Base-by-base conservation (phyloP, 2,888 invertebrate genomes). In the Yponomeuta plumbellus region DNA sequence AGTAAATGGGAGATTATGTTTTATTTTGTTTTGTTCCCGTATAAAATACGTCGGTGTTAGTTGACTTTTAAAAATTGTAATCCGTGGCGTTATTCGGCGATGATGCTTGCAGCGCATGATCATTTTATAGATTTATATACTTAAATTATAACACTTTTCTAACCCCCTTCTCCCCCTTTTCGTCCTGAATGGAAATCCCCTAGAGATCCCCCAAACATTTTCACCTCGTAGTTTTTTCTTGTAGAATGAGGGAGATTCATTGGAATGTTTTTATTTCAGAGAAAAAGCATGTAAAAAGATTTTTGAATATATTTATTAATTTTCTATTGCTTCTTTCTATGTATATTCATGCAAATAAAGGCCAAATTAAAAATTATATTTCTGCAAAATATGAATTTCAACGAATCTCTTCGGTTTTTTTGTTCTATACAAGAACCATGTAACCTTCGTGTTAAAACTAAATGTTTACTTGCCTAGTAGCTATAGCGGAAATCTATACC, bases 401-500 rank as follows among this genome's bases (percentile, higher is more conserved):
- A 88, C 76, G 88, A 87, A 87, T 89, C 88, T 88, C 88, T 76
- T 72, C 71, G 75, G 75, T 70, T 69, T 67, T 69, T 65, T 65
- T 65, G 64, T 61, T 52, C 58, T 59, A 17, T 66, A 34, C 52
- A n/a, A 65, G 26, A 44, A 66, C 67, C 64, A 68, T 70, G 58
- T 13, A 13, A 17, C 17, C 44, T 52, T 52, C 44, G 44, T 52
- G 17, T 68, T 66, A 66, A 26, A 66, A 58, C 44, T 71, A 34
- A 68, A 67, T 88, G 86, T 88, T 78, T 82, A 91, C 91, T 91
- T 91, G 90, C 91, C 84, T 86, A 88, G 90, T 90, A 91, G 90
- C 90, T 91, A 90, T 90, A 88, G 91, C 91, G 89, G 79, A 71
- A 81, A 88, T 79, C 80, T 81, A 80, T 80, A 84, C 84, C 81